Evolutionary conservation across 2,888 invertebrate genomes (phyloP), one percentile per base, ranked within the genome.

Genomic region (Caprella mutica): DNA sequence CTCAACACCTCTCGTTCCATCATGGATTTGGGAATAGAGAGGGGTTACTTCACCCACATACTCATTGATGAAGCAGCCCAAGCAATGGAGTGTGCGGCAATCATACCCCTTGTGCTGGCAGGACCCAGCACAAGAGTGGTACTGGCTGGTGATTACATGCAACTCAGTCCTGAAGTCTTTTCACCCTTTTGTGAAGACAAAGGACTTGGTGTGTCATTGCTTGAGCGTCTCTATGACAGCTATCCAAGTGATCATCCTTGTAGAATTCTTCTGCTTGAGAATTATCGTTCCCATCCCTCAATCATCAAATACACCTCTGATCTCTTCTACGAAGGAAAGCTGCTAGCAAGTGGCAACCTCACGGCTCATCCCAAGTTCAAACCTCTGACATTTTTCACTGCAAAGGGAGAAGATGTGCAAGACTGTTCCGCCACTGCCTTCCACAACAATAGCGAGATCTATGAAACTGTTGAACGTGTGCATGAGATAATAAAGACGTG

Each of bases 21-120:
- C 52, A 80, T 82, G 40, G 79, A 81, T 3, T 51, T 62, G 17
- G 58, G 54, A 26, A 35, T 62, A 27, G 52, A 60, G 46, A 60
- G 55, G 56, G 58, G 61, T 58, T 78, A 78, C 67, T 84, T 87
- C 69, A 85, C 84, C 0, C 88, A 89, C 72, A 85, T 89, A 64
- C 77, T 89, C 56, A 75, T 89, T 51, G 89, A 89, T 71, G 89
- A 89, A 75, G 88, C 88, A 0, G 88, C 88, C 0, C 88, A 89
- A 71, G 86, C 86, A 0, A 81, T 87, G 76, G 89, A 89, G 72
- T 85, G 85, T 73, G 88, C 88, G 72, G 85, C 85, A 0, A 79
- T 88, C 14, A 85, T 85, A 73, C 86, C 88, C 0, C 70, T 89
- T 55, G 81, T 84, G 0, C 70, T 87, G 57, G 86, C 86, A 3